These are phyloP conservation scores for Oxyscelio sp. DNA, from an alignment of 2,888 invertebrate species.

Conservation along the genomic window DNA sequence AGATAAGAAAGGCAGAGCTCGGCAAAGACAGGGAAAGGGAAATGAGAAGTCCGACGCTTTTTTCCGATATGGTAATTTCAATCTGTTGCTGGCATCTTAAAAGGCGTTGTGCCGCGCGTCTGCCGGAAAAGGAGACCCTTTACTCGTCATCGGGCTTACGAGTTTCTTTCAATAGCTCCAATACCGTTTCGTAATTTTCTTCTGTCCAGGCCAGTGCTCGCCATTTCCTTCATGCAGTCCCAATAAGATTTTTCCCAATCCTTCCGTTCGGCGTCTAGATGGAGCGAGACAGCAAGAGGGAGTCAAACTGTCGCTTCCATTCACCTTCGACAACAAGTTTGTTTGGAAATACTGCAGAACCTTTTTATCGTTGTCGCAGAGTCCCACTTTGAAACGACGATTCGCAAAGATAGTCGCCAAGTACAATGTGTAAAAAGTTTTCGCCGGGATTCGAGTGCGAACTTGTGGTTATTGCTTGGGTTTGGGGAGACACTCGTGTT, in stretches of 20 bases:
- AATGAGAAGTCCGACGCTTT: constrained; percentile 82
- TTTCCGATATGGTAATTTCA: constrained; percentile 85
- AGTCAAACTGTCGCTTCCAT: constrained; percentile 69
- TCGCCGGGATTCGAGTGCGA: constrained; percentile 44
- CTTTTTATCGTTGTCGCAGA: constrained; percentile 48
- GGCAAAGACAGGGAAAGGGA: constrained; percentile 79
- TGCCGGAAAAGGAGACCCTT: constrained; percentile 61
- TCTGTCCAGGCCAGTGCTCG: constrained; percentile 63
- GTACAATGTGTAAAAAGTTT: constrained; percentile 49
- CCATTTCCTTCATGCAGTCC: constrained; percentile 58
- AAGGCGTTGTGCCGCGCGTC: constrained; percentile 54
- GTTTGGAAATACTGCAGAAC: constrained; percentile 53
- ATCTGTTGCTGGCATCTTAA: constrained; percentile 83
- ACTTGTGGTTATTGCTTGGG: constrained; percentile 50
- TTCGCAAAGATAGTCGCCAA: constrained; percentile 45
- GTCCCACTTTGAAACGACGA: constrained; percentile 15
- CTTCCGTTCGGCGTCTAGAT: constrained; percentile 35
- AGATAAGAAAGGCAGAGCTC: constrained; percentile 8
- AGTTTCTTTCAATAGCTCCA: constrained; percentile 67
- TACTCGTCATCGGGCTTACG: constrained; percentile 72
- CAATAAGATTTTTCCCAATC: constrained; percentile 39
- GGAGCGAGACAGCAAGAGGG: constrained; percentile 39
- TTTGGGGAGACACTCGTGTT: constrained; percentile 10
- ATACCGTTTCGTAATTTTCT: constrained; percentile 69
- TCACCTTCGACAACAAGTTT: constrained; percentile 61